Conservation (phyloP, 2,113 vertebrate species). For the Tapirus terrestris region DNA sequence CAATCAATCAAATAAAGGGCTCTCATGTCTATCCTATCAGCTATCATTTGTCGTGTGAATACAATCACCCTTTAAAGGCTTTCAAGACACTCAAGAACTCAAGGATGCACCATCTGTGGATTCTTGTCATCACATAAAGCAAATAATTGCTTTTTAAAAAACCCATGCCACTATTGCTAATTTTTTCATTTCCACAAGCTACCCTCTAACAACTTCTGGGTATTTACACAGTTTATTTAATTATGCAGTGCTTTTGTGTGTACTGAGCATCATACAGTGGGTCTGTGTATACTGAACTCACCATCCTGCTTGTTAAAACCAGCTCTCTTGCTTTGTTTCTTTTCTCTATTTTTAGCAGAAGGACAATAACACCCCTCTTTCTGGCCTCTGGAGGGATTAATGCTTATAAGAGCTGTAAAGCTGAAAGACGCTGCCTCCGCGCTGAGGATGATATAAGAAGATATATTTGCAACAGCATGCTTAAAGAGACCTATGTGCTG, state of each 20-base stretch:
- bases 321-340: slow-evolving; percentile 44
- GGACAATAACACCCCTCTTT: not conserved
- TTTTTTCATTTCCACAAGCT: slow-evolving; percentile 73
- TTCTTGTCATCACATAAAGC: slow-evolving; percentile 58
- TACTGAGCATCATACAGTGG: slow-evolving; percentile 2
- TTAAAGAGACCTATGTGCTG: not conserved
- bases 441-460: slow-evolving; percentile 31
- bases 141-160: slow-evolving; percentile 71
- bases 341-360: slow-evolving; percentile 55
- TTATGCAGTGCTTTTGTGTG: slow-evolving; percentile 49
- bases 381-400: not conserved
- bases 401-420: not conserved
- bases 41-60: not conserved
- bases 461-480: not conserved
- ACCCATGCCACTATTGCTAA: slow-evolving; percentile 64
- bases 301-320: slow-evolving; percentile 35
- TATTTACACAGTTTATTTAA: slow-evolving; percentile 73
- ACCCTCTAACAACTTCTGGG: slow-evolving; percentile 62
- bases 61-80: not conserved
- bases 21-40: not conserved
- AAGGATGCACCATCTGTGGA: slow-evolving; percentile 59
- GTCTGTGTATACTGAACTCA: not conserved
- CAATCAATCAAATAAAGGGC: not conserved
- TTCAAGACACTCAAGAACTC: not conserved
- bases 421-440: not conserved